phyloP scores from a whole-genome alignment of 2,113 vertebrate genomes.

The Sturnus vulgaris region DNA sequence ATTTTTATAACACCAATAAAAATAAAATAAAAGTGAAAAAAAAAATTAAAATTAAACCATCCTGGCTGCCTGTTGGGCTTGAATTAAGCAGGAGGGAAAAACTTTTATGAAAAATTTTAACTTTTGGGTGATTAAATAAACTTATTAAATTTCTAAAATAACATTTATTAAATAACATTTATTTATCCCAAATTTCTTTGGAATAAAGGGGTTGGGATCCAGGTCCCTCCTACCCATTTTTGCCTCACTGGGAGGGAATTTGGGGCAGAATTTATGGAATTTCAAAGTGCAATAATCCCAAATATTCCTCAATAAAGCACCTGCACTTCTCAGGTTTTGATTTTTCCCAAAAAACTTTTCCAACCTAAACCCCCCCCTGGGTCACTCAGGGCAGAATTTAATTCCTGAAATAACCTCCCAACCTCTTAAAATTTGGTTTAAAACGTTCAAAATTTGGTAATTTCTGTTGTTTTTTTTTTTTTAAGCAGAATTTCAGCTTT shows the following conservation, averaged over 20 bases:
- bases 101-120: neutral
- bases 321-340: neutral
- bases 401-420: no score
- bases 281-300: neutral
- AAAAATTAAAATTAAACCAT: neutral
- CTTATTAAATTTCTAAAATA: neutral
- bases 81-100: neutral
- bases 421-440: no score
- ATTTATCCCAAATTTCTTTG: neutral
- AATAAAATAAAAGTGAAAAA: neutral
- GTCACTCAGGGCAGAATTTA: no score
- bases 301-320: neutral
- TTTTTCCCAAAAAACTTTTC: neutral
- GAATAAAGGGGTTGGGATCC: neutral
- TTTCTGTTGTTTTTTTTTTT: no score
- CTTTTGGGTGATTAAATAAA: neutral
- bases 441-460: no score
- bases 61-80: neutral
- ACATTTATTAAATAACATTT: neutral
- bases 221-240: rapidly evolving
- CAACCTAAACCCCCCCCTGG: no score
- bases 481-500: no score
- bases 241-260: no score
- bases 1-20: neutral
- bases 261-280: neutral